Conservation (phyloP, 2,888 invertebrate genomes). For the Cheilosia vulpina region DNA sequence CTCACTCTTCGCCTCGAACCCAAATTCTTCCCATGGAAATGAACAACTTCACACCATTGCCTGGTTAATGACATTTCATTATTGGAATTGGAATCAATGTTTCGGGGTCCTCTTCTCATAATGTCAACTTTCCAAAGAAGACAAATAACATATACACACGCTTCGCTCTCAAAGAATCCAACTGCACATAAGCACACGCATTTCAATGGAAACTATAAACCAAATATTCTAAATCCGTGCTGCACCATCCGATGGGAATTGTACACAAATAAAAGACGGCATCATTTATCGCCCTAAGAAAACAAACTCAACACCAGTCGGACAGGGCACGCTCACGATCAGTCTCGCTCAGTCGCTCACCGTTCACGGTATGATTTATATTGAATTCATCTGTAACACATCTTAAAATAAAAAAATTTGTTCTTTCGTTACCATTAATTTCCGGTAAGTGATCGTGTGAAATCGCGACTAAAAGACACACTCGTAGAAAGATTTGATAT, state of each 20-base stretch:
- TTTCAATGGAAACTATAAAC: slow-evolving; percentile 42
- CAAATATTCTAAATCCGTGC: slow-evolving; percentile 27
- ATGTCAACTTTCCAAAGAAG: slow-evolving; percentile 53
- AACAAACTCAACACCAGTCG: slow-evolving; percentile 33
- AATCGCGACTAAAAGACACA: slow-evolving; percentile 26
- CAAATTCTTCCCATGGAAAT: slow-evolving; percentile 31
- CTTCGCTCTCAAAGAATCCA: slow-evolving; percentile 16
- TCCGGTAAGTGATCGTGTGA: slow-evolving; percentile 40
- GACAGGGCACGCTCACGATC: slow-evolving; percentile 15
- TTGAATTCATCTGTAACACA: slow-evolving; percentile 49
- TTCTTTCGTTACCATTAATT: slow-evolving; percentile 52
- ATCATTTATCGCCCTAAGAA: slow-evolving; percentile 56
- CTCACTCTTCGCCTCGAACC: not conserved
- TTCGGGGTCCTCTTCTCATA: slow-evolving; percentile 10
- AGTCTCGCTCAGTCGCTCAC: slow-evolving; percentile 27
- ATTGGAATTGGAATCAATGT: slow-evolving; percentile 14
- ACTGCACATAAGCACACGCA: slow-evolving; percentile 39
- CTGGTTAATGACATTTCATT: slow-evolving; percentile 23
- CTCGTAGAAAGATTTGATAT: slow-evolving; percentile 6
- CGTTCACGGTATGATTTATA: slow-evolving; percentile 57
- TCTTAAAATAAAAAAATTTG: slow-evolving; percentile 56
- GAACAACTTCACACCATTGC: not conserved
- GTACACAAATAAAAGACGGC: slow-evolving; percentile 55
- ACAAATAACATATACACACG: slow-evolving; percentile 49
- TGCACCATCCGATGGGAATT: slow-evolving; percentile 46